phyloP scores from a whole-genome alignment of 2,113 vertebrate species.

The western clawed frog (Xenopus tropicalis) region DNA sequence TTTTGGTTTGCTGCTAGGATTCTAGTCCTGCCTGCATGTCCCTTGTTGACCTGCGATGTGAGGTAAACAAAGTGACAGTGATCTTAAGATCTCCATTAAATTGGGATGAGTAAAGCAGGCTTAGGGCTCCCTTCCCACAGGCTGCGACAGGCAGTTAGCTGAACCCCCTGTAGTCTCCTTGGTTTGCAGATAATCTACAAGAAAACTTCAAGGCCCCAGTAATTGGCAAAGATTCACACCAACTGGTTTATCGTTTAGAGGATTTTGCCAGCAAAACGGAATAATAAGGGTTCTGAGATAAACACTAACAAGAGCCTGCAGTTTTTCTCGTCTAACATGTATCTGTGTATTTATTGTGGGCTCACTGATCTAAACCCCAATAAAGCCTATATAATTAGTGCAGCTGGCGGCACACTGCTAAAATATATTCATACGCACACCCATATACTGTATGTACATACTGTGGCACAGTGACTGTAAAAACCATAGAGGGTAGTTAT shows the following conservation, averaged over 20 bases:
- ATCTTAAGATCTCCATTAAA: constrained; percentile 26
- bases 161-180: constrained; percentile 13
- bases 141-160: constrained; percentile 12
- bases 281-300: not conserved
- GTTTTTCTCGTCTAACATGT: not conserved
- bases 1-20: not conserved
- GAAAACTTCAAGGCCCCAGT: constrained; percentile 25
- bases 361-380: too few species aligned
- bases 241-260: constrained; percentile 22
- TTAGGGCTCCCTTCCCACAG: constrained; percentile 22
- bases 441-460: too few species aligned
- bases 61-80: constrained; percentile 36
- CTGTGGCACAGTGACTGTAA: too few species aligned
- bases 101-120: constrained; percentile 8
- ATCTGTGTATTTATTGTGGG: not conserved
- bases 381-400: too few species aligned
- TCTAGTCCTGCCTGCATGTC: constrained; percentile 16
- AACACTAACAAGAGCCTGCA: not conserved
- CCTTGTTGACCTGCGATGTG: constrained; percentile 24
- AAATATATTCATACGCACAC: too few species aligned
- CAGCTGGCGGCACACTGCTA: too few species aligned
- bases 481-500: too few species aligned
- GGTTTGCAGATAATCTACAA: constrained; percentile 20
- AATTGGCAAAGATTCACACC: constrained; percentile 25
- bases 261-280: constrained; percentile 15